Percentiles rank a stretch among this genome's conserved stretches.
phyloP scores from a whole-genome alignment of 2,113 vertebrate species.

The Baryphthengus martii region DNA sequence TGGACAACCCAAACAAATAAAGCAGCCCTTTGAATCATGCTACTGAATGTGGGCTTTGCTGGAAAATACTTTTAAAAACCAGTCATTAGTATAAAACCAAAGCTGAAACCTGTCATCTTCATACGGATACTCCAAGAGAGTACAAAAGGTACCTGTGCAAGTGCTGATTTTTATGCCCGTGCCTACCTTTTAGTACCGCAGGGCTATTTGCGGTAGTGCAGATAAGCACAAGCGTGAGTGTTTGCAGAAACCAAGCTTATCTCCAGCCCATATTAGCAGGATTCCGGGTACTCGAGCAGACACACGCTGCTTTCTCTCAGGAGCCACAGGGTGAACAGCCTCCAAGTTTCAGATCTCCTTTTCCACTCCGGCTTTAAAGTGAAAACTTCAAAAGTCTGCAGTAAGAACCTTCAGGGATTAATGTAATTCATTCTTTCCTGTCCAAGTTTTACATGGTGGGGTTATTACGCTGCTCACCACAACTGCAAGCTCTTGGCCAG shows the following conservation, averaged over 20 bases:
- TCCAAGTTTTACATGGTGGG: constrained; percentile 27
- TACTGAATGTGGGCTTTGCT: background rate
- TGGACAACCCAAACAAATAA: background rate
- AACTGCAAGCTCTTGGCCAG: constrained; percentile 37
- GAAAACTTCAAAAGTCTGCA: constrained; percentile 48
- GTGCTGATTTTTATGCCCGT: background rate
- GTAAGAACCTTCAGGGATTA: constrained; percentile 43
- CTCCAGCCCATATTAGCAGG: background rate
- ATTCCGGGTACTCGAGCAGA: background rate
- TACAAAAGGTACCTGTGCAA: background rate
- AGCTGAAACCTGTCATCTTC: background rate
- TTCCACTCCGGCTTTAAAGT: constrained; percentile 30
- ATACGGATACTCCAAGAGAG: background rate
- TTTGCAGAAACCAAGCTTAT: constrained; percentile 48
- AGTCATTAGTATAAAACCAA: background rate
- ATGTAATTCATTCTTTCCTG: constrained; percentile 55
- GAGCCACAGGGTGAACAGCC: background rate
- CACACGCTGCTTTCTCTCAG: background rate
- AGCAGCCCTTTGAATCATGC: background rate
- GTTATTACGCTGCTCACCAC: constrained; percentile 18
- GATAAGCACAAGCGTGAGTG: constrained; percentile 23
- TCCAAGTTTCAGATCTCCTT: constrained; percentile 28
- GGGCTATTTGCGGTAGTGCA: background rate
- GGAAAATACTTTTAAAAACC: background rate
- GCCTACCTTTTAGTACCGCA: background rate